Base-by-base conservation (phyloP, 2,113 vertebrate species). In the Gnathonemus echidnorhynchus region DNA sequence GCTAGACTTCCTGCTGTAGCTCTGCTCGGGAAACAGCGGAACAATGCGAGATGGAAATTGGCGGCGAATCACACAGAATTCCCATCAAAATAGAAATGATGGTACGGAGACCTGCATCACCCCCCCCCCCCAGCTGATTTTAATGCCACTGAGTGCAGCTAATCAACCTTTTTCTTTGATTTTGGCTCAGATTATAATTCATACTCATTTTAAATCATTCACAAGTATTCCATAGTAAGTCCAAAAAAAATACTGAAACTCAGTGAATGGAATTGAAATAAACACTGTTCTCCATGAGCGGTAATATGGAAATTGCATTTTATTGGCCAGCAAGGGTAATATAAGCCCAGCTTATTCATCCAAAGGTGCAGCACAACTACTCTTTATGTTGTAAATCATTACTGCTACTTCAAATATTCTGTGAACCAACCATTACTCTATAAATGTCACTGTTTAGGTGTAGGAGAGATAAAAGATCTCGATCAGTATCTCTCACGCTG, bases 1-100 rank as follows among this genome's bases (percentile, higher is more conserved):
- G 70, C 89, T 89, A 58, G 39, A 91, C 58, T 91, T 92, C 91
- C 92, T 92, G 90, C 70, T 49, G 83, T 53, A 45, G 85, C 87
- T 5, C 58, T 52, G 66, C 53, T 88, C 89, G 91, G 92, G 92
- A 91, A 92, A 94, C 91, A 92, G 3, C 56, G 31, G 86, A 88
- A 90, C 90, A 92, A 92, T 42, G 91, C 74, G 15, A 66, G 66
- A 85, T n/a, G 74, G 35, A 42, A 42, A 80, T 2, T 2, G 3
- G 35, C 13, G 8, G 80, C 19, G 2, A 48, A 21, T 24, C 42
- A 84, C 39, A 48, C 39, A 39, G 39, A 10, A 48, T 77, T 77
- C 70, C 10, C 31, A 84, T 9, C 35, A 42, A 48, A 84, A n/a
- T n/a, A 48, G 13, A 48, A 48, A 84, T 2, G 62, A 27, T 66